Evolutionary conservation across 2,888 invertebrate species (phyloP).

Genomic region (Sicus ferrugineus): DNA sequence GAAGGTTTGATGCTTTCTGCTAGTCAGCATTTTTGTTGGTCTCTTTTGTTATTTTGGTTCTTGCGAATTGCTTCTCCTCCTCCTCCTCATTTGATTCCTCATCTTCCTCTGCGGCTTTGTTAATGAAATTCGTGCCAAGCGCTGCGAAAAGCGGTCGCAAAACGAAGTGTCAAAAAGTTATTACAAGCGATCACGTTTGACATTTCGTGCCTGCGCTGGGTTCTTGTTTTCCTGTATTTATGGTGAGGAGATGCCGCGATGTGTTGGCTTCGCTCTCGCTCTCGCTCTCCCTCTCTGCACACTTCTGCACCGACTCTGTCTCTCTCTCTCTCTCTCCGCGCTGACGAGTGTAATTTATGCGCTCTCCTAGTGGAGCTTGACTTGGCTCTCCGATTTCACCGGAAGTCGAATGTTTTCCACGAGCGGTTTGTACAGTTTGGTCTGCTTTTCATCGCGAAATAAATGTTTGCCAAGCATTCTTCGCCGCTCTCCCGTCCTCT

Average conservation of each 20-base stretch:
- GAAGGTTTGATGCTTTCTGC: neutral
- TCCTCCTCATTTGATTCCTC: neutral
- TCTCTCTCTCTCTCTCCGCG: neutral
- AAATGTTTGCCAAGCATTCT: neutral
- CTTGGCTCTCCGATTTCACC: conserved; percentile 7
- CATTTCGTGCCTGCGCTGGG: conserved; percentile 1
- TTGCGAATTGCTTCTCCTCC: neutral
- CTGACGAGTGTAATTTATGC: neutral
- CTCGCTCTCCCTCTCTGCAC: neutral
- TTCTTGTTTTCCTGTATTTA: neutral
- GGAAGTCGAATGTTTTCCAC: conserved; percentile 26
- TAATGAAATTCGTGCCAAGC: conserved; percentile 16
- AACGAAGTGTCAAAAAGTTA: conserved; percentile 25
- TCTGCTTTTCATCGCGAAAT: conserved; percentile 4
- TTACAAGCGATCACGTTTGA: conserved; percentile 25
- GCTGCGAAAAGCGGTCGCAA: conserved; percentile 26
- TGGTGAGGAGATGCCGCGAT: neutral
- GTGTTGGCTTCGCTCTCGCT: neutral
- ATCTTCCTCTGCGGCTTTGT: neutral
- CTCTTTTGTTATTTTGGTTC: neutral
- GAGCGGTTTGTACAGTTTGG: neutral
- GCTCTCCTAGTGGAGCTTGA: neutral
- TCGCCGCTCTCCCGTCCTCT: too few species aligned
- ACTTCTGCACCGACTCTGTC: neutral
- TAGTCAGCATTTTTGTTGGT: neutral